Evolutionary conservation across 2,113 vertebrate genomes (phyloP).

Genomic region (Pyxicephalus adspersus): DNA sequence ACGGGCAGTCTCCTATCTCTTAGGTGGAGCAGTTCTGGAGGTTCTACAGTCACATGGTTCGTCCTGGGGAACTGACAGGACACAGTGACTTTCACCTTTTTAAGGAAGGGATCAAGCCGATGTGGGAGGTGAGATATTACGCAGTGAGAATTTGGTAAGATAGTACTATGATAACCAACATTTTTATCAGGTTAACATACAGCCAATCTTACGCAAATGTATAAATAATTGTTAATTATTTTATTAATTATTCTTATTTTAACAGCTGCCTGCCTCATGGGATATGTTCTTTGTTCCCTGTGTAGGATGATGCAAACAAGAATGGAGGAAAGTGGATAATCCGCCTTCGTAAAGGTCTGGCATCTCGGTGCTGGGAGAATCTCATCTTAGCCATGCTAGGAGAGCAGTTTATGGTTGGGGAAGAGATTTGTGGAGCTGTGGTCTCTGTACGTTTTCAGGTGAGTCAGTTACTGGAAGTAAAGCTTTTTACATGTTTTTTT

Average conservation of each 20-base stretch:
- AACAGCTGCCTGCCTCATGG: background rate
- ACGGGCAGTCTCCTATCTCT: background rate
- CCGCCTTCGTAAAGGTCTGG: constrained; percentile 80
- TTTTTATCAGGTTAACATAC: too few species aligned
- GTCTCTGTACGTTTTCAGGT: constrained; percentile 85
- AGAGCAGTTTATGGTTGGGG: constrained; percentile 83
- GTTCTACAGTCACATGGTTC: constrained; percentile 86
- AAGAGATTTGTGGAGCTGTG: constrained; percentile 83
- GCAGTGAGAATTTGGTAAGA: too few species aligned
- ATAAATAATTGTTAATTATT: too few species aligned
- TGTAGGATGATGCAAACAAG: constrained; percentile 84
- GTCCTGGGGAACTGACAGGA: constrained; percentile 82
- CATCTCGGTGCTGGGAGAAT: constrained; percentile 83
- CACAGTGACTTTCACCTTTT: constrained; percentile 86
- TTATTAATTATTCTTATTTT: too few species aligned
- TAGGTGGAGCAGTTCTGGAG: constrained; percentile 86
- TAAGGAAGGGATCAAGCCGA: constrained; percentile 85
- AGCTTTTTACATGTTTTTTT: background rate
- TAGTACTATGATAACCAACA: too few species aligned
- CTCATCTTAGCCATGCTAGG: constrained; percentile 82
- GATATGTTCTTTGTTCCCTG: background rate
- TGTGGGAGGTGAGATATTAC: constrained; percentile 81
- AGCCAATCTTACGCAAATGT: too few species aligned
- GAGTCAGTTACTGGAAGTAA: constrained; percentile 16
- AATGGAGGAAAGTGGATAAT: constrained; percentile 86